Percentiles rank a stretch among this genome's conserved stretches.
Conservation (phyloP, 2,888 invertebrate species). For the Plutella xylostella region DNA sequence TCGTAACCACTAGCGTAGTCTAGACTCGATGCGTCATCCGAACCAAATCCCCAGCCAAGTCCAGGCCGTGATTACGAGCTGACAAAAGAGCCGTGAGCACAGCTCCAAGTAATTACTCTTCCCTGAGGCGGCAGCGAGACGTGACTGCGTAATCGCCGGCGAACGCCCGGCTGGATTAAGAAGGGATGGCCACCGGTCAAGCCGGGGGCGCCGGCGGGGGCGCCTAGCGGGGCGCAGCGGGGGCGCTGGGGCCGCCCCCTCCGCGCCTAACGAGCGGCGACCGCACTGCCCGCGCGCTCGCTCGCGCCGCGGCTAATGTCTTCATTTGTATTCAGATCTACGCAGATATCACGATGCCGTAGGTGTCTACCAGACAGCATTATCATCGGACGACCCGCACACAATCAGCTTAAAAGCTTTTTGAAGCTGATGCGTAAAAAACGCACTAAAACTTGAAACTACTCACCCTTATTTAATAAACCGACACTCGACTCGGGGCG, state of each 20-base stretch:
- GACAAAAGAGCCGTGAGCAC: conserved; percentile 13
- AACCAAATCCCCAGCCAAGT: neutral
- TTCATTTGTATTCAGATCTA: conserved; percentile 62
- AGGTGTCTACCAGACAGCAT: neutral
- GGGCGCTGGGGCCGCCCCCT: conserved; percentile 6
- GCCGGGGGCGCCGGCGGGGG: conserved; percentile 8
- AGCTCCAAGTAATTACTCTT: conserved; percentile 12
- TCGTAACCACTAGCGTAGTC: neutral
- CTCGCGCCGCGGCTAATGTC: conserved; percentile 33
- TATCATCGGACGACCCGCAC: no score
- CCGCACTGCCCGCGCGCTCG: conserved; percentile 25
- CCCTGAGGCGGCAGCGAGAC: conserved; percentile 9
- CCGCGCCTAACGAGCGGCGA: conserved; percentile 32
- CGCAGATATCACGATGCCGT: conserved; percentile 26
- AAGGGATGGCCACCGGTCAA: conserved; percentile 22
- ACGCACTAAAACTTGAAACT: no score
- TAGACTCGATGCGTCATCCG: neutral
- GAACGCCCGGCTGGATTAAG: conserved; percentile 20
- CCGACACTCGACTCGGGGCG: no score
- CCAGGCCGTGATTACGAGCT: conserved; percentile 6
- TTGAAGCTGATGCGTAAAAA: no score
- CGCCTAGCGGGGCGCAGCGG: neutral
- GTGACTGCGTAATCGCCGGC: conserved; percentile 21
- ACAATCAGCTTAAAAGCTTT: no score
- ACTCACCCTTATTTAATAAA: no score